These are phyloP conservation scores for Rhopalosiphum padi DNA, from an alignment of 1,140 invertebrate genomes.

Conservation along the genomic window DNA sequence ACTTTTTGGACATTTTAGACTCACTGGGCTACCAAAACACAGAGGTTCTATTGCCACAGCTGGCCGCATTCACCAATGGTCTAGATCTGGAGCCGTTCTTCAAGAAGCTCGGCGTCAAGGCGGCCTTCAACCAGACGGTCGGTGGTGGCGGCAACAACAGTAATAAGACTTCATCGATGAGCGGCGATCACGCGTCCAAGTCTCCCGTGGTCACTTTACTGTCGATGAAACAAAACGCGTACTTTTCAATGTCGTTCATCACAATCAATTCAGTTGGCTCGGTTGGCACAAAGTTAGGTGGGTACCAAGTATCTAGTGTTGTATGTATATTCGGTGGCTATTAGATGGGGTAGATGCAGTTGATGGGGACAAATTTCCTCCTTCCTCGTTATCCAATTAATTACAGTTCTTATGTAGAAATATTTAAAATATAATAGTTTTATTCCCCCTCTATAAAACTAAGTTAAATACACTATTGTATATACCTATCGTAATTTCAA, in stretches of 20 bases:
- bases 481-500: not conserved
- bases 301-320: not conserved
- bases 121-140: slow-evolving; percentile 58
- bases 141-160: not conserved
- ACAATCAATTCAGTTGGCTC: slow-evolving; percentile 62
- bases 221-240: slow-evolving; percentile 62
- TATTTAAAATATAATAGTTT: too few relatives aligned
- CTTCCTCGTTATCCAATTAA: not conserved
- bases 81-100: slow-evolving; percentile 61
- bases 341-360: too few relatives aligned
- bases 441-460: too few relatives aligned
- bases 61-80: slow-evolving; percentile 61
- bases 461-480: too few relatives aligned
- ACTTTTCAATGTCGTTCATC: slow-evolving; percentile 62
- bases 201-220: slow-evolving; percentile 40
- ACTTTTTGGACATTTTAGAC: slow-evolving; percentile 59
- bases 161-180: not conserved
- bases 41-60: slow-evolving; percentile 62
- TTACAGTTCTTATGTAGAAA: not conserved
- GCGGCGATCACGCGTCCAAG: not conserved
- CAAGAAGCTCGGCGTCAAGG: slow-evolving; percentile 60
- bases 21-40: slow-evolving; percentile 60
- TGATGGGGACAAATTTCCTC: too few relatives aligned
- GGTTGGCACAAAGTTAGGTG: slow-evolving; percentile 60
- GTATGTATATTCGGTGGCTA: too few relatives aligned